Conservation (phyloP, 2,113 vertebrate species). For the Gracilinanus agilis region DNA sequence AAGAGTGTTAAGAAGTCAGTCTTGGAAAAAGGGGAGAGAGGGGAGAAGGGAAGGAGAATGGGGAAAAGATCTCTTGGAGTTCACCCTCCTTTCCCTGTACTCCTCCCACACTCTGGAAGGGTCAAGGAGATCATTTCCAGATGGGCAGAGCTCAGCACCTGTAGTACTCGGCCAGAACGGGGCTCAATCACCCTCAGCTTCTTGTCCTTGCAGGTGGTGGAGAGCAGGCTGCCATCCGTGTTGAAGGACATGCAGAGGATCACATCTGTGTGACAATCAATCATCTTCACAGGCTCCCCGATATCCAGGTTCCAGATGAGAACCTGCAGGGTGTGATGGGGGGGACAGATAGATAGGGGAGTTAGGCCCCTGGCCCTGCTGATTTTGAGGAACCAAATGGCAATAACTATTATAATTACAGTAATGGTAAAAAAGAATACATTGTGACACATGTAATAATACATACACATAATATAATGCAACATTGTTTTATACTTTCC, state of each 20-base stretch:
- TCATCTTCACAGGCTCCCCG: conserved; percentile 98
- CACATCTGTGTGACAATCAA: conserved; percentile 97
- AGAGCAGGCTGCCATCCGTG: conserved; percentile 94
- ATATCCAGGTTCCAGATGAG: conserved; percentile 99
- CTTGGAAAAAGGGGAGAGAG: neutral
- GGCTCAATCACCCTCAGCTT: conserved; percentile 95
- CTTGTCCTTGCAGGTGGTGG: conserved; percentile 98
- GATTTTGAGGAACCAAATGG: neutral
- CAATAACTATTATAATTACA: neutral
- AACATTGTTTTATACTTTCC: neutral
- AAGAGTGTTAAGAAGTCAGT: neutral
- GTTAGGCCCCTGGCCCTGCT: neutral
- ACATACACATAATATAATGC: neutral
- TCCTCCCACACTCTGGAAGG: neutral
- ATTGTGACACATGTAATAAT: neutral
- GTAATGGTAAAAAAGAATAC: neutral
- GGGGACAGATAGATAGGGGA: neutral
- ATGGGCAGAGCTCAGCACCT: conserved; percentile 84
- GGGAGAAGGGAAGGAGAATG: neutral
- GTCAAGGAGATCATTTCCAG: neutral
- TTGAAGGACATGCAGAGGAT: conserved; percentile 99
- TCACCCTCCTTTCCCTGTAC: neutral
- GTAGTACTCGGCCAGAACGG: conserved; percentile 93
- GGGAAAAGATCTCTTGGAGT: neutral
- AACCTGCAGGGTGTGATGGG: conserved; percentile 83